Base-by-base conservation (phyloP, 1,140 invertebrate species). In the Copidosoma floridanum region DNA sequence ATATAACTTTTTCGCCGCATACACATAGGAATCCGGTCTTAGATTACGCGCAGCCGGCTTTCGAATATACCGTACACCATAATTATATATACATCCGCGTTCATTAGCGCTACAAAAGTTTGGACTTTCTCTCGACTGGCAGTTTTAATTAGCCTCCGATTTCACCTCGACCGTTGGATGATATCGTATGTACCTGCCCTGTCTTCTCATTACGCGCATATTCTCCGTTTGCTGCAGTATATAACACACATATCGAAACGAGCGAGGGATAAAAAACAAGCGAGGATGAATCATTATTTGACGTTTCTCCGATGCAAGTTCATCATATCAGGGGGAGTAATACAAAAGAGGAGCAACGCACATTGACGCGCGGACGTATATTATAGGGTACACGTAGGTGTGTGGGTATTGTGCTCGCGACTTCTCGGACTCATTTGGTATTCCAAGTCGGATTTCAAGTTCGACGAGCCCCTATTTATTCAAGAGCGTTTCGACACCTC, bases 391-490 rank as follows among this genome's bases (percentile, higher is more conserved):
- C 50, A 46, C 26, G 67, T 46, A 24, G 10, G 12, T 35, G 14
- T 18, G 29, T 16, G 44, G 41, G 18, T n/a, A 41, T 23, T 54
- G 46, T 65, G 61, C 59, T 59, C 65, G 63, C 65, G 65, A 66
- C 63, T 70, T 60, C 65, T 70, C 65, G 61, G 24, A 61, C 66
- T 68, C 65, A 67, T 68, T 68, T 67, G 63, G 66, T 66, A 71
- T 70, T 66, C 68, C 60, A 51, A 66, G 64, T 63, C 65, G 70
- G 66, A 68, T 70, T 74, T 73, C 70, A 62, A 73, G 72, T 70
- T 72, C 68, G 73, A 71, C n/a, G n/a, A n/a, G n/a, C 67, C 71
- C 64, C 73, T 71, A 75, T 74, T 75, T 77, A 76, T 77, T 75
- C 69, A 68, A 69, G 68, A 68, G 66, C 61, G 65, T 69, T 67